Base-by-base conservation (phyloP, 2,797 vertebrate genomes). In the Spinibarbus caldwelli region DNA sequence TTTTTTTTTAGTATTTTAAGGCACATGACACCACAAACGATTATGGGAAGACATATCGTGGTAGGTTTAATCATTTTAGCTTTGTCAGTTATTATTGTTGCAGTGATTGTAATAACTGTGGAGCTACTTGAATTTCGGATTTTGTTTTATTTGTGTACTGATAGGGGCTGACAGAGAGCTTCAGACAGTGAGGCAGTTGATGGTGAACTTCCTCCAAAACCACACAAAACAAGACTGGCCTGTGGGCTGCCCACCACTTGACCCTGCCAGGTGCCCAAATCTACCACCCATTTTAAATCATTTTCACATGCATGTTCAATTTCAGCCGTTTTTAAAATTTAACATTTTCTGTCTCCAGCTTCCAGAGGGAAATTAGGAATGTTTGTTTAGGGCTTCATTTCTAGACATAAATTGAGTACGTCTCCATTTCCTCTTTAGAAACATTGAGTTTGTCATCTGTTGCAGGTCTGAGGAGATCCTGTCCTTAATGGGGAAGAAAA, bases 151-250 rank as follows among this genome's bases (percentile, higher is more conserved):
- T 78, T 82, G 17, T 67, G 31, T 70, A 14, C 12, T 85, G 41
- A 10, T 45, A 95, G 96, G 95, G 77, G 89, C 93, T 4, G 94
- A 97, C 83, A 86, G 96, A 49, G 96, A 96, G 73, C 92, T 95
- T 72, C 95, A 92, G 64, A 96, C 95, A 0, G 90, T 97, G 4
- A 92, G 96, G 2, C 95, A 94, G 85, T 90, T 93, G 29, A 96
- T 97, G 93, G 92, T 97, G 2, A 95, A 96, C 86, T 96, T 97
- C 88, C 91, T 97, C 3, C 96, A 97, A 94, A 96, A 95, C 89
- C 95, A 96, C 72, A 95, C 96, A 0, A 93, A 83, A 6, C 91
- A 91, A 62, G 2, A 88, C 80, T 91, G 94, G 54, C 96, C 96
- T 0, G 91, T 92, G 0, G 92, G 91, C 4, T 96, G 95, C 88